Conservation (phyloP, 2,888 invertebrate species). For the Operophtera brumata region DNA sequence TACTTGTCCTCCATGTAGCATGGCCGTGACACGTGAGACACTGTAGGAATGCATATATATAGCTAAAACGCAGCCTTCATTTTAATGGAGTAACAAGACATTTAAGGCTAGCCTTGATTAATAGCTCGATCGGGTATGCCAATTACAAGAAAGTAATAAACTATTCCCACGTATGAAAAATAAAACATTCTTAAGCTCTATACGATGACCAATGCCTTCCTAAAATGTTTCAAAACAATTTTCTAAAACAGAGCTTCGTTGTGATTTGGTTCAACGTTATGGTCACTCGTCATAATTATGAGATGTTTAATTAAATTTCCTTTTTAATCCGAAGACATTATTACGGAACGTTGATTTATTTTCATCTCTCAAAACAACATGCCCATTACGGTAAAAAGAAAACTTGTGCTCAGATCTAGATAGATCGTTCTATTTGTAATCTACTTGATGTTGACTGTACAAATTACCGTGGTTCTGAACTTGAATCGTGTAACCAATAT, state of each 20-base stretch:
- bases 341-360: too few relatives aligned
- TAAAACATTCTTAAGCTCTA: not conserved
- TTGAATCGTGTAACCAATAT: slow-evolving; percentile 54
- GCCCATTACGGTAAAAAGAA: slow-evolving; percentile 35
- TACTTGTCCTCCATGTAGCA: too few relatives aligned
- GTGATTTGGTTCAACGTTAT: too few relatives aligned
- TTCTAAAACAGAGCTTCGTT: not conserved
- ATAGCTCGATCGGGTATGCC: slow-evolving; percentile 15
- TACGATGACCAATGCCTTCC: not conserved
- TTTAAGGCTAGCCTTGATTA: slow-evolving; percentile 20
- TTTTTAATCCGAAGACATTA: not conserved
- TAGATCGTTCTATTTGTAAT: slow-evolving; percentile 52
- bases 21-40: too few relatives aligned
- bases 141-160: slow-evolving; percentile 21
- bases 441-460: slow-evolving; percentile 46
- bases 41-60: too few relatives aligned
- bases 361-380: slow-evolving; percentile 1
- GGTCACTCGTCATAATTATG: not conserved
- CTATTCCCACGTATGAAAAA: slow-evolving; percentile 13
- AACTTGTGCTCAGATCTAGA: slow-evolving; percentile 41
- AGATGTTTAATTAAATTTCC: not conserved
- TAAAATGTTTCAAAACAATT: slow-evolving; percentile 1
- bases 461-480: slow-evolving; percentile 42
- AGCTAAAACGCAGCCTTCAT: slow-evolving; percentile 19
- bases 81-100: slow-evolving; percentile 14